Evolutionary conservation across 2,888 invertebrate species (phyloP), one percentile per base, ranked within the genome.

Genomic region (Oxystoma pomonae): DNA sequence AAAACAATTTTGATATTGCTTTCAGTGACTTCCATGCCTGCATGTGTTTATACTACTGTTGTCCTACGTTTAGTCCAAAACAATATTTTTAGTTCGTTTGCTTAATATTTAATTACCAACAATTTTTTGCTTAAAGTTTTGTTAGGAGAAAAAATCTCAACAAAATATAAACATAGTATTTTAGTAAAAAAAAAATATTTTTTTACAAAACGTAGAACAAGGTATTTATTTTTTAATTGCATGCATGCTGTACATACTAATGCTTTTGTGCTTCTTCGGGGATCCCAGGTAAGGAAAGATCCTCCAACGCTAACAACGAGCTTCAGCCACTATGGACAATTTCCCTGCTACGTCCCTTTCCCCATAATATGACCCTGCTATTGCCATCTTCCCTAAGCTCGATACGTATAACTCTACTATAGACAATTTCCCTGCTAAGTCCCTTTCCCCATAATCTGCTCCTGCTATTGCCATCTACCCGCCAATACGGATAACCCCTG

Each of bases 271-370:
- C 67, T 67, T 69, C 63, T 51, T 55, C 52, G 73, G 73, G 71
- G 73, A 74, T 71, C 63, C 63, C 73, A 79, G 79, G 78, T 78
- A 78, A 77, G 79, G 71, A 70, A 35, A 65, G 70, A 76, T 78
- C 78, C 78, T 75, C 76, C 78, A 78, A 75, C 78, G 77, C 73
- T 76, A 76, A 75, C 75, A 76, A 69, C 74, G 73, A 74, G 76
- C 76, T 77, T 77, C 73, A 73, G 75, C 73, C 71, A 72, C 59
- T 72, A 69, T 55, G 64, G 59, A 70, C n/a, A n/a, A 65, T 65
- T 35, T 60, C 68, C 68, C 70, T 68, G 69, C 69, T 67, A 68
- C 68, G 66, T 66, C 68, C 67, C 68, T 65, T 49, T 57, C 63
- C 64, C 61, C 62, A 53, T 21, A 62, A 64, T 63, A 62, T 57